phyloP scores from a whole-genome alignment of 2,113 vertebrate genomes.

The Dasypus novemcinctus region DNA sequence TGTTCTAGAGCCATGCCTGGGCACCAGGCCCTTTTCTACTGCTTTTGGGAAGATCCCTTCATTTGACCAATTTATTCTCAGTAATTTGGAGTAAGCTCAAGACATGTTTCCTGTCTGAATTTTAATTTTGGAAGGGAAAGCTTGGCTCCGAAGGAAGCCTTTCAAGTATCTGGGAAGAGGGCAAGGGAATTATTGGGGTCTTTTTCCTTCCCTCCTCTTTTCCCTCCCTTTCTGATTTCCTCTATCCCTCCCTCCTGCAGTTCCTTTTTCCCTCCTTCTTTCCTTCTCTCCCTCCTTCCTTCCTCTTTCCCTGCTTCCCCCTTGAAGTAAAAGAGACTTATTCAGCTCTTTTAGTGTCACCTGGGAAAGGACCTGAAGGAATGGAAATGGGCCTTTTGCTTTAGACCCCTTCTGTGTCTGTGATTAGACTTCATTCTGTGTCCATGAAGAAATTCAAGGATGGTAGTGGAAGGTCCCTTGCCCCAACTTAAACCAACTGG shows the following conservation, averaged over 20 bases:
- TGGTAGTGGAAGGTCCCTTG: not conserved
- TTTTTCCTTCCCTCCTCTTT: not conserved
- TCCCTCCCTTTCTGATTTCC: not conserved
- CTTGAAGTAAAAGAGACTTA: not conserved
- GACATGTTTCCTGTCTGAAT: not conserved
- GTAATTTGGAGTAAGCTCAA: conserved; percentile 14
- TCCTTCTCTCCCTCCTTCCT: not conserved
- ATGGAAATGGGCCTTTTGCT: not conserved
- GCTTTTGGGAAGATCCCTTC: conserved; percentile 9
- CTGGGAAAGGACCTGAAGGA: not conserved
- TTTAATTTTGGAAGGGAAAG: conserved; percentile 47
- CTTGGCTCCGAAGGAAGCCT: not conserved
- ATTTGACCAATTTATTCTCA: conserved; percentile 19
- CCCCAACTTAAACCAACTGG: not conserved
- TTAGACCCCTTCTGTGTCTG: not conserved
- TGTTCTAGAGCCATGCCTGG: conserved; percentile 14
- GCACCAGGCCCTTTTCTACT: not conserved
- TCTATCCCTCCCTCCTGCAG: not conserved
- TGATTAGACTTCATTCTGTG: not conserved
- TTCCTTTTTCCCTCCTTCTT: not conserved
- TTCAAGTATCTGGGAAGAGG: conserved; percentile 9
- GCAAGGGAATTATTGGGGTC: not conserved
- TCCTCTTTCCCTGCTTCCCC: not conserved
- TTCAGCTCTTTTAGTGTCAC: not conserved
- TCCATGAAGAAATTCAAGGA: not conserved